Percentiles rank a stretch among this genome's conserved stretches.
phyloP scores from a whole-genome alignment of 2,888 invertebrate species.

The Ceramica pisi region DNA sequence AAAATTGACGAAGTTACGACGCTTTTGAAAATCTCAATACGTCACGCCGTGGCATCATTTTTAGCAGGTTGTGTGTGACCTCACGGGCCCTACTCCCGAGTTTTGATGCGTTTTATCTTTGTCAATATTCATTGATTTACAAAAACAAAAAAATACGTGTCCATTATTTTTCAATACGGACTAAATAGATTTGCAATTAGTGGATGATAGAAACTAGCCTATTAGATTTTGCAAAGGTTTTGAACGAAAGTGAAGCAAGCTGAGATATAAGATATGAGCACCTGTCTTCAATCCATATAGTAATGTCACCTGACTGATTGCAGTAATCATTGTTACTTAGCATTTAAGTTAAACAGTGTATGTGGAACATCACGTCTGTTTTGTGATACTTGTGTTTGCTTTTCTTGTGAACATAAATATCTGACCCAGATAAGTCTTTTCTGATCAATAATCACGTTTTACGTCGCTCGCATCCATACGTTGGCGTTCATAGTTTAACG shows the following conservation, averaged over 20 bases:
- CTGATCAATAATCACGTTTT: conserved; percentile 67
- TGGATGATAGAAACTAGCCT: no score
- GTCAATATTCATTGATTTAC: no score
- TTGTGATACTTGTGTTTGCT: conserved; percentile 48
- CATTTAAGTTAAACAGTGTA: conserved; percentile 37
- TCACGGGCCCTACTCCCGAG: no score
- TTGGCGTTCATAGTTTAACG: conserved; percentile 26
- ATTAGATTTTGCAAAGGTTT: not conserved
- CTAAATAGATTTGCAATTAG: no score
- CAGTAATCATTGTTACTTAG: conserved; percentile 47
- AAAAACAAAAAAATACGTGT: no score
- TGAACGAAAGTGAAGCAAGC: conserved; percentile 14
- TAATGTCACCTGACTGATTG: conserved; percentile 34
- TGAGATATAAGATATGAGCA: not conserved
- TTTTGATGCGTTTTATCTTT: no score
- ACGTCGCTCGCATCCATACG: conserved; percentile 37
- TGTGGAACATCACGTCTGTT: conserved; percentile 60
- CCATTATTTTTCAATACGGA: no score
- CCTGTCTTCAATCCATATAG: conserved; percentile 20
- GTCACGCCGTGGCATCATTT: no score
- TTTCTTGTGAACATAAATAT: conserved; percentile 65
- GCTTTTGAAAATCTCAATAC: no score
- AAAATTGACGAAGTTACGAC: no score
- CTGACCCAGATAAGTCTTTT: conserved; percentile 66
- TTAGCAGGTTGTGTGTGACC: no score